A percentile compares a stretch with the other conserved stretches of the same genome.
phyloP scores from a whole-genome alignment of 2,888 invertebrate species.

The Megalurothrips usitatus region DNA sequence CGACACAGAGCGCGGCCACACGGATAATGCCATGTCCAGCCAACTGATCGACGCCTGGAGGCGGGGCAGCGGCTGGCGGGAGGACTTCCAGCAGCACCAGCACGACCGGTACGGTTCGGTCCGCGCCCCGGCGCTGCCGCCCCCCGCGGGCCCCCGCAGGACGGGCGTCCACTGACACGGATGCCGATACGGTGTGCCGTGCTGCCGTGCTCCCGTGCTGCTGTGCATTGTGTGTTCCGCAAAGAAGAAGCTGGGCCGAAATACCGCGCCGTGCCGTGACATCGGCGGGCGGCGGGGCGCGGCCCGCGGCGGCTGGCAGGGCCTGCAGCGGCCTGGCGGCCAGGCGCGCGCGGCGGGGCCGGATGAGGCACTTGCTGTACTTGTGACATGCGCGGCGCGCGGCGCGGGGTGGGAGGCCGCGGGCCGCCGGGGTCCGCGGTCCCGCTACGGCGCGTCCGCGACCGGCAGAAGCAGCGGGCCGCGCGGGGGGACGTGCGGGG shows the following conservation, averaged over 20 bases:
- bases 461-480: not conserved
- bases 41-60: constrained; percentile 9
- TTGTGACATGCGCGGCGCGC: not conserved
- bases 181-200: too few species aligned
- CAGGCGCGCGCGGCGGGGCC: not conserved
- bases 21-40: not conserved
- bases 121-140: not conserved
- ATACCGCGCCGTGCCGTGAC: too few species aligned
- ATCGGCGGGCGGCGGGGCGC: too few species aligned
- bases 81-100: not conserved
- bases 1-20: not conserved
- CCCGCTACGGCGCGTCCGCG: not conserved
- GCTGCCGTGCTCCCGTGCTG: too few species aligned
- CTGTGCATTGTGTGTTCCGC: too few species aligned
- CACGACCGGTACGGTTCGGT: not conserved
- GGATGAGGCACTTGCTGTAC: constrained; percentile 17
- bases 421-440: not conserved
- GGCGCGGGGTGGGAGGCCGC: not conserved
- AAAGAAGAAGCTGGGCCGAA: too few species aligned
- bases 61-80: not conserved
- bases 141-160: too few species aligned
- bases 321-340: too few species aligned
- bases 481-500: not conserved
- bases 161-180: too few species aligned
- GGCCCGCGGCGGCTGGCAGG: too few species aligned